A percentile compares a stretch with the other conserved stretches of the same genome.
phyloP scores from a whole-genome alignment of 2,113 vertebrate genomes.

The Phaethon lepturus region DNA sequence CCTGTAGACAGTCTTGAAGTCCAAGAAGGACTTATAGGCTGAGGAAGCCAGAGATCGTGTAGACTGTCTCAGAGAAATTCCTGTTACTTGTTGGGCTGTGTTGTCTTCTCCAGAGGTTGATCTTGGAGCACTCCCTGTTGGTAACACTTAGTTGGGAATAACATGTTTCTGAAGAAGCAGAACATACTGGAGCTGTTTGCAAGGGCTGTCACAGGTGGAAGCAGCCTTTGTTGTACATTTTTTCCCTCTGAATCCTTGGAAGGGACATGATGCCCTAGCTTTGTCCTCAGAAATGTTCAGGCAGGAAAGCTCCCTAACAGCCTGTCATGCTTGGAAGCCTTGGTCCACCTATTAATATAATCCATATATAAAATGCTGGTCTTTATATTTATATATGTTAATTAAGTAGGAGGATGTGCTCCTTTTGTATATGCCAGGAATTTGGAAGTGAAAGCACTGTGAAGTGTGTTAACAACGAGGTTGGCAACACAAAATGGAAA shows the following conservation, averaged over 20 bases:
- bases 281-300: background rate
- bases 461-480: background rate
- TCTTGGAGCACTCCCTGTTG: background rate
- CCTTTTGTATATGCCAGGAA: background rate
- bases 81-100: background rate
- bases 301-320: background rate
- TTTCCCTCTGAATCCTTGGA: background rate
- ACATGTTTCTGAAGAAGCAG: background rate
- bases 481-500: background rate
- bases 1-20: background rate
- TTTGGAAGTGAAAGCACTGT: background rate
- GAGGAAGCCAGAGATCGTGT: background rate
- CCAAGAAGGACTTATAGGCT: background rate
- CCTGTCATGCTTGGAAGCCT: background rate
- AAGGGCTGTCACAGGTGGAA: background rate
- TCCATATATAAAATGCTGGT: background rate
- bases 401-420: background rate
- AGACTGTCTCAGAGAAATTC: background rate
- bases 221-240: background rate
- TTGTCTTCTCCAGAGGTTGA: background rate
- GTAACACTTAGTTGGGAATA: background rate
- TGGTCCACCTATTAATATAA: background rate
- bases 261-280: fast-evolving
- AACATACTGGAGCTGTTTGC: background rate
- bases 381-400: background rate